These are phyloP conservation scores for Ectropis grisescens DNA, from an alignment of 1,140 invertebrate genomes.

Conservation along the genomic window DNA sequence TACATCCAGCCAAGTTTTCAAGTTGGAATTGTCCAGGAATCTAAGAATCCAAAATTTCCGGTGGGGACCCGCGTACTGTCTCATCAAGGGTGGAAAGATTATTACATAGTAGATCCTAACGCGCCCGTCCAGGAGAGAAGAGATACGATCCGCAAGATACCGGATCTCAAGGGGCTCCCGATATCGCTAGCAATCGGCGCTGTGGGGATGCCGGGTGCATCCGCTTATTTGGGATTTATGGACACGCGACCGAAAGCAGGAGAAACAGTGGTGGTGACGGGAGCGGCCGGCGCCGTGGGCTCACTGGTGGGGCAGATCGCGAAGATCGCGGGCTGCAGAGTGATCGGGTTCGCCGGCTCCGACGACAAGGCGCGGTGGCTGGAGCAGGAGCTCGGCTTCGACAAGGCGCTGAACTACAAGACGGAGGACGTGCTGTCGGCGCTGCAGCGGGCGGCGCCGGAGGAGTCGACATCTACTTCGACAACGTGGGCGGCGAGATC, in stretches of 20 bases:
- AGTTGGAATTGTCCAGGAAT: conserved; percentile 36
- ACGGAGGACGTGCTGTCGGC: conserved; percentile 65
- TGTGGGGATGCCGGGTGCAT: conserved; percentile 66
- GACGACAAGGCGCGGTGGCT: conserved; percentile 81
- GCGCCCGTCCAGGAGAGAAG: background rate
- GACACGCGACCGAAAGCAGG: conserved; percentile 78
- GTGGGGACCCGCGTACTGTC: conserved; percentile 69
- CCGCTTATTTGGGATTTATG: conserved; percentile 81
- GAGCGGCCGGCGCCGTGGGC: conserved; percentile 79
- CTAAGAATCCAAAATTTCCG: conserved; percentile 54
- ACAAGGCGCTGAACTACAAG: conserved; percentile 82
- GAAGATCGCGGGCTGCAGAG: conserved; percentile 77
- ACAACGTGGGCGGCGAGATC: conserved; percentile 76
- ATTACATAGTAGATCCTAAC: conserved; percentile 37
- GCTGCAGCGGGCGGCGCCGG: conserved; percentile 72
- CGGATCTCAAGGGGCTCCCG: conserved; percentile 34
- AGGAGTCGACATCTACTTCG: conserved; percentile 76
- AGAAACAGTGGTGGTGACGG: conserved; percentile 78
- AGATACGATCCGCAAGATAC: conserved; percentile 24
- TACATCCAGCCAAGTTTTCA: conserved; percentile 46
- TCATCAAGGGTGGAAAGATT: conserved; percentile 72
- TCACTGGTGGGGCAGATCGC: conserved; percentile 81
- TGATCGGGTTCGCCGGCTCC: conserved; percentile 81
- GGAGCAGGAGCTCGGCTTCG: conserved; percentile 76
- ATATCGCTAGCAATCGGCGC: conserved; percentile 31